phyloP scores from a whole-genome alignment of 92 coral and sea anemone species.

The Umimayanthus kanabou region DNA sequence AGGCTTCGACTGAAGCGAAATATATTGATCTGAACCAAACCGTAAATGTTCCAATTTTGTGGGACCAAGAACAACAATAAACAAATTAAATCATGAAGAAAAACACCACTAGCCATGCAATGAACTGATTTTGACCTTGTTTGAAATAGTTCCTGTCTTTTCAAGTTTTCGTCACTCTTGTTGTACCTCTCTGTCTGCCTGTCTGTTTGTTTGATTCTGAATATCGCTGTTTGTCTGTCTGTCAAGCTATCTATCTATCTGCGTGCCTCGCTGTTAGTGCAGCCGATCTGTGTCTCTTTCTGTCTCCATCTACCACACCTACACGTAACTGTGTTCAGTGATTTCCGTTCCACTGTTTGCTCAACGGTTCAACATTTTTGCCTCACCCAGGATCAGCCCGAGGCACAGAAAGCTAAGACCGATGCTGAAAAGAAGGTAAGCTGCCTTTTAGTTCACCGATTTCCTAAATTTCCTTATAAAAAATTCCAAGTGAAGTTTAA shows the following conservation, averaged over 20 bases:
- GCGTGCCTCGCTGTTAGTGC: background rate
- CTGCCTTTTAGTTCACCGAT: background rate
- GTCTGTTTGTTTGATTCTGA: no score
- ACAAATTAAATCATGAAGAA: no score
- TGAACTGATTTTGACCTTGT: no score
- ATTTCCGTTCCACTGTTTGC: background rate
- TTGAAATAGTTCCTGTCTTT: no score
- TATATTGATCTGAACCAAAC: no score
- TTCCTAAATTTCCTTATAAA: background rate
- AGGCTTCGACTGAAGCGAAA: no score
- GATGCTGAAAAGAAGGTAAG: constrained; percentile 32
- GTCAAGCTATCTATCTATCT: background rate
- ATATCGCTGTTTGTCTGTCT: no score
- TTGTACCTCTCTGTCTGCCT: no score
- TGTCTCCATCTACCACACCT: background rate
- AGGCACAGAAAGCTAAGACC: constrained; percentile 24
- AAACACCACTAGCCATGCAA: no score
- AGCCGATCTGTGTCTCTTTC: background rate
- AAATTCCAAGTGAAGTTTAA: background rate
- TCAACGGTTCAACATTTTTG: background rate
- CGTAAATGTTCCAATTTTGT: no score
- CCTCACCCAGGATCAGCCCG: constrained; percentile 17
- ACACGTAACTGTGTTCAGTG: background rate
- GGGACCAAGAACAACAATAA: no score
- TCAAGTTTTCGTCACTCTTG: no score